Conservation (phyloP, 2,797 vertebrate species). For the Microctenopoma stevenorrisi region DNA sequence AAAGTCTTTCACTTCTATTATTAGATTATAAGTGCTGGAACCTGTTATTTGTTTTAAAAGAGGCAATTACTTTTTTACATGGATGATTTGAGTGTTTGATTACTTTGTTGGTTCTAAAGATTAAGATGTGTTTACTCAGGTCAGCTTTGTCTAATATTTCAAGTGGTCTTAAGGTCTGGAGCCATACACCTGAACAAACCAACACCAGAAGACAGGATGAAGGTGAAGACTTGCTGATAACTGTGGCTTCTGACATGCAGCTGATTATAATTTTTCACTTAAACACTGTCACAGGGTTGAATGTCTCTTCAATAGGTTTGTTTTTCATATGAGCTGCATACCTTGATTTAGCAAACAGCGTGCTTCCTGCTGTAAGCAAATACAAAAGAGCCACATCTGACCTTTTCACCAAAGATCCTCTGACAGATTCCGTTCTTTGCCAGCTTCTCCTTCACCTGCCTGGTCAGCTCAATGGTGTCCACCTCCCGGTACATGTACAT, state of each 20-base stretch:
- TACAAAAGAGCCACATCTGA: constrained; percentile 57
- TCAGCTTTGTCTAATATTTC: constrained; percentile 5
- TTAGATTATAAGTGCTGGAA: constrained; percentile 9
- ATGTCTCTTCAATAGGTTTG: too few relatives aligned
- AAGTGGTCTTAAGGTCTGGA: constrained; percentile 5
- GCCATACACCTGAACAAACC: background rate
- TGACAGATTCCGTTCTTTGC: constrained; percentile 99
- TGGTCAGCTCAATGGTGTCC: constrained; percentile 95
- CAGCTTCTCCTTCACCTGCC: constrained; percentile 98
- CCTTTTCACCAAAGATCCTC: constrained; percentile 99
- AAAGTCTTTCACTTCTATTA: constrained; percentile 5
- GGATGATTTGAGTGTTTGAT: constrained; percentile 12
- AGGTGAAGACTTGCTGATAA: background rate
- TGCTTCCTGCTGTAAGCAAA: background rate
- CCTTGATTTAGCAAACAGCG: background rate
- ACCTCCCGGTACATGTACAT: constrained; percentile 99
- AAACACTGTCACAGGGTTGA: background rate
- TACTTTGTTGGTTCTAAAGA: constrained; percentile 11
- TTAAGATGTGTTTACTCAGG: constrained; percentile 12
- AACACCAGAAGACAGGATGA: background rate
- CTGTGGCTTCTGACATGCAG: background rate
- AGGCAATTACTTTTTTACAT: constrained; percentile 22
- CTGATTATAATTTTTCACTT: background rate
- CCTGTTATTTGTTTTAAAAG: constrained; percentile 27
- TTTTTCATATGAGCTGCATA: background rate